Conservation (phyloP, 1,140 invertebrate species). For the Elysia chlorotica region DNA sequence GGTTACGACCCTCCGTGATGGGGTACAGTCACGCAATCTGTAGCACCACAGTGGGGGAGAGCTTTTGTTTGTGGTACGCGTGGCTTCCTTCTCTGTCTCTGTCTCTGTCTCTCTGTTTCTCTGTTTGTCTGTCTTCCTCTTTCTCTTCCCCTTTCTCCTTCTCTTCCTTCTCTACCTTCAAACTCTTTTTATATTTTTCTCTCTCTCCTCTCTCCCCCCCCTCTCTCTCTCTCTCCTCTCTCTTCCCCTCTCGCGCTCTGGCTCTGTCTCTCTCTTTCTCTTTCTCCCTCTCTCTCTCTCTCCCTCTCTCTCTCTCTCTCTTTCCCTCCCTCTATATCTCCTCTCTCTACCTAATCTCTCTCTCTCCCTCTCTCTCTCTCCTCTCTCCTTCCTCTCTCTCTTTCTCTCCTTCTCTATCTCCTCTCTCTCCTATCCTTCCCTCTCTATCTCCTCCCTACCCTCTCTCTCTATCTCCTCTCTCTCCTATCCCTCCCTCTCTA, state of each 20-base stretch:
- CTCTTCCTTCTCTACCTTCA: constrained; percentile 1
- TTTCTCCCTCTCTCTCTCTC: constrained; percentile 7
- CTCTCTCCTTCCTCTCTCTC: too few relatives aligned
- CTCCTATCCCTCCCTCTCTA: too few relatives aligned
- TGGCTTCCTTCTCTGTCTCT: too few relatives aligned
- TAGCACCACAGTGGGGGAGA: too few relatives aligned
- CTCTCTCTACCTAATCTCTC: not conserved
- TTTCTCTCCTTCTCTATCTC: too few relatives aligned
- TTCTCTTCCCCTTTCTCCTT: constrained; percentile 11
- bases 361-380: too few relatives aligned
- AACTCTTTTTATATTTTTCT: not conserved
- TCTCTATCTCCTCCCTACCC: too few relatives aligned
- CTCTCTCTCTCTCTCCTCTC: not conserved
- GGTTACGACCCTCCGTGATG: too few relatives aligned
- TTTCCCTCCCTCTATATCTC: not conserved
- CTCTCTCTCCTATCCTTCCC: too few relatives aligned
- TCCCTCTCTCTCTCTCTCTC: constrained; percentile 1
- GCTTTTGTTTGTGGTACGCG: too few relatives aligned
- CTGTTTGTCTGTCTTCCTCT: not conserved
- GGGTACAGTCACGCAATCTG: too few relatives aligned
- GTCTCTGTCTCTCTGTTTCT: constrained; percentile 4
- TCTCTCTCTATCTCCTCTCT: too few relatives aligned
- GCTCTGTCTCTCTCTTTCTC: not conserved
- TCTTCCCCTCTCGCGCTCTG: not conserved
- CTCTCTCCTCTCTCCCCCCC: constrained; percentile 1